These are phyloP conservation scores for Microplitis manilae DNA, from an alignment of 2,888 invertebrate species.

Conservation along the genomic window DNA sequence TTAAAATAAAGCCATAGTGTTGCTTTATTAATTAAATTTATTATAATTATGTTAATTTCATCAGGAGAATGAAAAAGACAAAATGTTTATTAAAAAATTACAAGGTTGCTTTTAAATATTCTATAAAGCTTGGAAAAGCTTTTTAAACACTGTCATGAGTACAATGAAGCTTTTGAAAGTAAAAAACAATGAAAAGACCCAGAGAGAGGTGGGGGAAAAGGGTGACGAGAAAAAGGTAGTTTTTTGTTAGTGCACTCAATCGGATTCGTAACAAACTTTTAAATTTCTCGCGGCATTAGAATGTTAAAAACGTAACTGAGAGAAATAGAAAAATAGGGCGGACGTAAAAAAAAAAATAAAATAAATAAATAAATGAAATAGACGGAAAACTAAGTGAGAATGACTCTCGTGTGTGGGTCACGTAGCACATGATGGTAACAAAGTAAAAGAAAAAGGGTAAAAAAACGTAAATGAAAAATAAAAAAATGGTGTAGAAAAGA, in stretches of 20 bases:
- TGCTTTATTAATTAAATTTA: too few relatives aligned
- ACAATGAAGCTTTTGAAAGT: not conserved
- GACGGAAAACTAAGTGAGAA: not conserved
- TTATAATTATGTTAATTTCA: too few relatives aligned
- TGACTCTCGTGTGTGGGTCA: not conserved
- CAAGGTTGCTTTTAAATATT: not conserved
- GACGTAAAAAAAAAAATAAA: not conserved
- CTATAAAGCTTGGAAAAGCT: not conserved
- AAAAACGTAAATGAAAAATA: not conserved
- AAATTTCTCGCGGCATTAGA: conserved; percentile 47
- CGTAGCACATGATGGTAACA: not conserved
- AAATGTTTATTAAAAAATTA: not conserved
- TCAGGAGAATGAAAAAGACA: too few relatives aligned
- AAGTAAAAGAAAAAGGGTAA: not conserved
- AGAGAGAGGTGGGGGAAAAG: too few relatives aligned
- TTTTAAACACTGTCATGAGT: not conserved
- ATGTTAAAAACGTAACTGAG: not conserved
- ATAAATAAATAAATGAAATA: not conserved
- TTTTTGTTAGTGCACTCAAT: conserved; percentile 29
- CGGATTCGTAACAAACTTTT: conserved; percentile 53
- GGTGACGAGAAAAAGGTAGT: not conserved
- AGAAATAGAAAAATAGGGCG: conserved; percentile 17
- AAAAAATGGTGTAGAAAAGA: not conserved
- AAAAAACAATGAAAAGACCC: too few relatives aligned
- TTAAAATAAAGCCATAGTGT: too few relatives aligned